Base-by-base conservation (phyloP, 2,113 vertebrate genomes). In the Actenoides hombroni region DNA sequence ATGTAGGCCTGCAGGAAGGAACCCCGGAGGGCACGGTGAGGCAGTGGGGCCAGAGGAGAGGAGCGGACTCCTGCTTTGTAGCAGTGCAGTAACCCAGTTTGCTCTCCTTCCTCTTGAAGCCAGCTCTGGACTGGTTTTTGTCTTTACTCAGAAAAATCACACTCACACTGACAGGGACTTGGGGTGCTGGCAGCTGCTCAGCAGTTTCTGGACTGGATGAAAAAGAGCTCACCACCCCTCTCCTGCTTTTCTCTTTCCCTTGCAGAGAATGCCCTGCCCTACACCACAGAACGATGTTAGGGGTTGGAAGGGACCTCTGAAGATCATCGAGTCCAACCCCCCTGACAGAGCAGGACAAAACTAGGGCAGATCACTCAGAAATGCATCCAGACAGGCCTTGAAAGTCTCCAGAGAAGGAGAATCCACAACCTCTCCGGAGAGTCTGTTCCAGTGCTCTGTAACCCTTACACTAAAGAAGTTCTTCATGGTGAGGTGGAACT, bases 1-100 rank as follows among this genome's bases (percentile, higher is more conserved):
- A 99, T 98, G 86, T 99, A 99, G 1, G 99, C 99, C 99, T 99
- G 97, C 28, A 35, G 87, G 65, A 87, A 42, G 54, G 81, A 92
- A 74, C 71, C 39, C 85, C 6, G 24, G 64, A 2, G 28, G 12
- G 40, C 48, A 5, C 1, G 6, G 49, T 79, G 64, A 93, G 70
- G 73, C 5, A 4, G 16, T 2, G 51, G 51, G 9, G 20, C 39
- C 78, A 53, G 29, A 39, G 19, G 20, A 67, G 39, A 16, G 15
- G 28, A 53, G 61, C 48, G 5, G 19, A 59, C 16, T 51, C 79
- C 25, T 35, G 57, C 10, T 16, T 37, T 46, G 46, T 24, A 16
- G 40, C 46, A 19, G 6, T 5, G 57, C 60, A 16, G 5, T 25
- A 24, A 9, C 51, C n/a, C 61, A 29, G 46, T 13, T 39, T 25